phyloP scores from a whole-genome alignment of 2,797 vertebrate species.

The Gymnodraco acuticeps region DNA sequence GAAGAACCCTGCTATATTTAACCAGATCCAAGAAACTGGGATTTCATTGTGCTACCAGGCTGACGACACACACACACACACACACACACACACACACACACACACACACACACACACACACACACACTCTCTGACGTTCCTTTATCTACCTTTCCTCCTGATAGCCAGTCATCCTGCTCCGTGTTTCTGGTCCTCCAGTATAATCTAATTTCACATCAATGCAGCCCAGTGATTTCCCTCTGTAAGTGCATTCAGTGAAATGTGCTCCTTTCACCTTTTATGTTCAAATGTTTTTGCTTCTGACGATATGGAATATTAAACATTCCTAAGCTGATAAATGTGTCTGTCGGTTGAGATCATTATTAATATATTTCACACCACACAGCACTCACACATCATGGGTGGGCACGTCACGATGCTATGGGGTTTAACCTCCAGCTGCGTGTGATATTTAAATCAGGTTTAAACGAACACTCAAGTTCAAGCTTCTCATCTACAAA shows the following conservation, averaged over 20 bases:
- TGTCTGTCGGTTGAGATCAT: slow-evolving; percentile 30
- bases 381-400: not conserved
- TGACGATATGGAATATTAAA: slow-evolving; percentile 72
- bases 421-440: too few species aligned
- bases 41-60: slow-evolving; percentile 34
- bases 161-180: slow-evolving; percentile 54
- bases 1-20: slow-evolving; percentile 68
- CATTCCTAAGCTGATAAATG: slow-evolving; percentile 57
- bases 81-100: slow-evolving; percentile 6
- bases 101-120: not conserved
- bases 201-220: slow-evolving; percentile 58
- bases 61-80: slow-evolving; percentile 12
- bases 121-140: slow-evolving; percentile 10
- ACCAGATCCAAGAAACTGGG: slow-evolving; percentile 41
- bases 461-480: too few species aligned
- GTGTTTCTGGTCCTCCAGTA: slow-evolving; percentile 51
- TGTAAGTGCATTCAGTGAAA: slow-evolving; percentile 73
- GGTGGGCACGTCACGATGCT: not conserved
- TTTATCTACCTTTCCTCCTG: slow-evolving; percentile 55
- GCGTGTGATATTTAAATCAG: too few species aligned
- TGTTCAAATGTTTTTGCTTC: slow-evolving; percentile 70
- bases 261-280: slow-evolving; percentile 63
- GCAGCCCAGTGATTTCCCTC: slow-evolving; percentile 51
- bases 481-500: too few species aligned
- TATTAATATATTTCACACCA: slow-evolving; percentile 2